Base-by-base conservation (phyloP, 1,140 invertebrate genomes). In the Drosophila teissieri region DNA sequence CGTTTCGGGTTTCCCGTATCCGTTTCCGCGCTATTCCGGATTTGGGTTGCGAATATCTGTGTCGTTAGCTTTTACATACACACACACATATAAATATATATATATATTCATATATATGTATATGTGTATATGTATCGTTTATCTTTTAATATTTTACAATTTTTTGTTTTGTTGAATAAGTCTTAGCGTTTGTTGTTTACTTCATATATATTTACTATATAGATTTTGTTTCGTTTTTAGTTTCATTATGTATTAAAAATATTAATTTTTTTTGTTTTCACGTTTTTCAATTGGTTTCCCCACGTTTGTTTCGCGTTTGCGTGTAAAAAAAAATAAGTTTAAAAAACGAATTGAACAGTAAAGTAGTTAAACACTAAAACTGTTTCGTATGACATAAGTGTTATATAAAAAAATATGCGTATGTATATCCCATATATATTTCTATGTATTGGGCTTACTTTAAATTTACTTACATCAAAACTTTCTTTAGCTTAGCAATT, bases 331-430 rank as follows among this genome's bases (percentile, higher is more conserved):
- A 85, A 85, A 86, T 81, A 78, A 78, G 73, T 68, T 68, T 85
- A 76, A 79, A 76, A 85, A 63, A 78, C 83, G 68, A 86, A 64
- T 69, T 63, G 72, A 84, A 77, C 76, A 68, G 73, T 84, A 80
- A 84, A 70, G 54, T 84, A 84, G 76, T 63, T 84, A 84, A 80
- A 73, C 60, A 77, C 81, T 85, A 85, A 84, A 85, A 73, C 73
- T 73, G 61, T 51, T 49, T 74, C 19, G 45, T 73, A 64, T 53
- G 73, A 75, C 73, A 65, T 76, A 75, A 56, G 42, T 84, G 58
- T 81, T 81, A 55, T 81, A 81, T 81, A 81, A 85, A 85, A 83
- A 85, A 85, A 85, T 80, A 85, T 85, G 81, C 76, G 63, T 83
- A 78, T 75, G 48, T 65, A 73, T 77, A 64, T 54, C 52, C 62